Conservation (phyloP, 1,140 invertebrate species). For the Belonocnema kinseyi region DNA sequence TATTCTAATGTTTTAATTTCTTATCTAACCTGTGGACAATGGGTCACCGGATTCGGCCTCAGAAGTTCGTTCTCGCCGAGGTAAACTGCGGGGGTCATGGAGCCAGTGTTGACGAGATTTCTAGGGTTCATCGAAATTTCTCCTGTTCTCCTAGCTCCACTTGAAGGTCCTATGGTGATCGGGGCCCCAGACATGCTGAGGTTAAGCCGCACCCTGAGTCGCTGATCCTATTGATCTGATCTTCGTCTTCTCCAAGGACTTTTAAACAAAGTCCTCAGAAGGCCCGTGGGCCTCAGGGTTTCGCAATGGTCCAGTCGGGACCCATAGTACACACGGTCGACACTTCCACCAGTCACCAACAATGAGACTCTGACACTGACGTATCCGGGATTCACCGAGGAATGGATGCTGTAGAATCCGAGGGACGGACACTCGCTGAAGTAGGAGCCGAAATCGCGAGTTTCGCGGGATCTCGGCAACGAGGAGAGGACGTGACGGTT, state of each 20-base stretch:
- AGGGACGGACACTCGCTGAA: constrained; percentile 35
- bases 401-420: background rate
- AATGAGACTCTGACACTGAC: background rate
- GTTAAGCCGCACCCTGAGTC: constrained; percentile 63
- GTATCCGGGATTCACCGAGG: background rate
- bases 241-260: constrained; percentile 31
- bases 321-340: background rate
- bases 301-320: constrained; percentile 35
- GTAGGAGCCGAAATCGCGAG: constrained; percentile 9
- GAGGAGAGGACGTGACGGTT: constrained; percentile 39
- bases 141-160: constrained; percentile 45
- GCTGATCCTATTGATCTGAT: constrained; percentile 61
- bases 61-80: constrained; percentile 13
- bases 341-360: background rate
- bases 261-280: constrained; percentile 35
- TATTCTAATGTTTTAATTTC: background rate
- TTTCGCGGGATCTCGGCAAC: constrained; percentile 39
- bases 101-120: constrained; percentile 1
- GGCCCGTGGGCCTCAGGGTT: constrained; percentile 27
- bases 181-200: constrained; percentile 66
- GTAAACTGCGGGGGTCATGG: constrained; percentile 4
- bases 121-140: background rate
- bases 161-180: constrained; percentile 48
- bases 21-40: constrained; percentile 18
- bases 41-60: constrained; percentile 1